phyloP scores from a whole-genome alignment of 2,888 invertebrate genomes.

The Tinea pellionella region DNA sequence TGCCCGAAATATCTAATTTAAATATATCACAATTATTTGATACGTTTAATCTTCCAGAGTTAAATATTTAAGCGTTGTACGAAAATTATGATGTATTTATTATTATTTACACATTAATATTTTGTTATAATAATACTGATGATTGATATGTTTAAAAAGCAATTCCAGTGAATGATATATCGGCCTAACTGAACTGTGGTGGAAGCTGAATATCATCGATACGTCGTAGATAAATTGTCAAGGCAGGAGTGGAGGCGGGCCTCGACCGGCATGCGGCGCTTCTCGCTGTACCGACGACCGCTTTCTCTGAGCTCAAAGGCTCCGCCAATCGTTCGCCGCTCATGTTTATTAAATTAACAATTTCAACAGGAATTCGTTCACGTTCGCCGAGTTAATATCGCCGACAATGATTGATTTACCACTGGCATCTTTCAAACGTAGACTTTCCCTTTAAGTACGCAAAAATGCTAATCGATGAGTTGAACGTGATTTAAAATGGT shows the following conservation, averaged over 20 bases:
- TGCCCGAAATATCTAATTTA: background rate
- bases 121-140: no score
- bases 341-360: slow-evolving; percentile 62
- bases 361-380: slow-evolving; percentile 48
- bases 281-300: slow-evolving; percentile 18
- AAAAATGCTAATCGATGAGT: background rate
- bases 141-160: no score
- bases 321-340: slow-evolving; percentile 35
- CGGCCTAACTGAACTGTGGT: background rate
- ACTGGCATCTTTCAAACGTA: slow-evolving; percentile 9
- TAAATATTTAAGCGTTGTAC: no score
- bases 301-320: slow-evolving; percentile 61
- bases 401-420: slow-evolving; percentile 13
- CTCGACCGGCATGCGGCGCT: background rate
- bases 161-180: no score
- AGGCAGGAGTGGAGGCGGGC: background rate
- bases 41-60: no score
- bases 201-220: slow-evolving; percentile 2
- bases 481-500: background rate
- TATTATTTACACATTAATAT: no score
- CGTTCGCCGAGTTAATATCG: slow-evolving; percentile 2
- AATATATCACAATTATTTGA: no score
- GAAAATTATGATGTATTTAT: no score
- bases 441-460: background rate
- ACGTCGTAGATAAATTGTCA: slow-evolving; percentile 1